phyloP scores from a whole-genome alignment of 2,113 vertebrate species.

The Turnix velox region DNA sequence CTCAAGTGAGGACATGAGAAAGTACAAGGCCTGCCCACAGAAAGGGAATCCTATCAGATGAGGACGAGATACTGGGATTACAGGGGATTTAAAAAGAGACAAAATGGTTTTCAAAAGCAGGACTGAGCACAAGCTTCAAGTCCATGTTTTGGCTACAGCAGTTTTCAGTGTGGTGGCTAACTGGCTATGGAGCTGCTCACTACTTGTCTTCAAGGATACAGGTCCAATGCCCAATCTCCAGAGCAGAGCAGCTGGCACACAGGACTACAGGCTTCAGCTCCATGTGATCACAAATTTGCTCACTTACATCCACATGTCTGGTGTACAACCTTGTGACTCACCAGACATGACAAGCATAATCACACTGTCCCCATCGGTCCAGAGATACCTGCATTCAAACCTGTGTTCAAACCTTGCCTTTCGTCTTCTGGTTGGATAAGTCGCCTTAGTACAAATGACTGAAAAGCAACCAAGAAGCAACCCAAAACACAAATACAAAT shows the following conservation, averaged over 20 bases:
- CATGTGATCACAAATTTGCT: background rate
- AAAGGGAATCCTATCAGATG: background rate
- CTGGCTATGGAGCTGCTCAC: background rate
- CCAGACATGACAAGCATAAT: background rate
- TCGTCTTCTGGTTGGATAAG: background rate
- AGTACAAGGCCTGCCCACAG: fast-evolving
- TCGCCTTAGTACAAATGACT: background rate
- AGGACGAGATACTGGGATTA: background rate
- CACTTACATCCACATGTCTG: background rate
- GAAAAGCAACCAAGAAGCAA: background rate
- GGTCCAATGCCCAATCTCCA: fast-evolving
- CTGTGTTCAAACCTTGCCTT: background rate
- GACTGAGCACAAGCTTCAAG: background rate
- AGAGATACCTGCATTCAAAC: too few relatives aligned
- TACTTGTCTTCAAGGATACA: fast-evolving
- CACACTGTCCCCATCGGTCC: background rate
- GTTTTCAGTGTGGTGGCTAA: background rate
- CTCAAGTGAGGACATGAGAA: background rate
- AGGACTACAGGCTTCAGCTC: background rate
- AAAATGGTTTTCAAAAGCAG: background rate
- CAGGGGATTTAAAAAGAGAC: background rate
- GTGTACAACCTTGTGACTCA: fast-evolving
- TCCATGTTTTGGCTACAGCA: fast-evolving
- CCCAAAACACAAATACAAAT: background rate
- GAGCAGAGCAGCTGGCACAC: background rate